phyloP scores from a whole-genome alignment of 2,797 vertebrate genomes.

The Leuciscus waleckii region DNA sequence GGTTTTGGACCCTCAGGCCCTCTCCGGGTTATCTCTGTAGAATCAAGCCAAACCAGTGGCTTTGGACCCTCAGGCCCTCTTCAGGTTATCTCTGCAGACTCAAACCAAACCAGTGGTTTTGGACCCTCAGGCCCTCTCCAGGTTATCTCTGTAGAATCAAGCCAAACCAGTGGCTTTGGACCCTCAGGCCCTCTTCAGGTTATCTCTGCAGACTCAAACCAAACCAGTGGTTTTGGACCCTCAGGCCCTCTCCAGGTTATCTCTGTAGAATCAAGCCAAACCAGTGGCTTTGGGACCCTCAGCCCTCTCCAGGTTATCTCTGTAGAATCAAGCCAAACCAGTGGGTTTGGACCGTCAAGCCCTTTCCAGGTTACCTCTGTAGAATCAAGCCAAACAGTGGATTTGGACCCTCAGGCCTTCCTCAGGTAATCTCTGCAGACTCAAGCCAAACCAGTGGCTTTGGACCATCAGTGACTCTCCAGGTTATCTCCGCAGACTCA shows the following conservation, averaged over 20 bases:
- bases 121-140: not conserved
- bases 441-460: not conserved
- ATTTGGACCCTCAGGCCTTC: not conserved
- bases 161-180: not conserved
- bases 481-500: not conserved
- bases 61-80: not conserved
- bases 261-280: not conserved
- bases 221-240: not conserved
- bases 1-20: not conserved
- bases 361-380: not conserved
- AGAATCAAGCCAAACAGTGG: not conserved
- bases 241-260: not conserved
- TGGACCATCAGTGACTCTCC: not conserved
- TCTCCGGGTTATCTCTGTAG: not conserved
- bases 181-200: rapidly evolving
- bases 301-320: not conserved
- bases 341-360: not conserved
- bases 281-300: not conserved
- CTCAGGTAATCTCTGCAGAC: not conserved
- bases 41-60: not conserved
- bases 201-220: rapidly evolving
- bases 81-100: not conserved
- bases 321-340: not conserved
- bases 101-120: not conserved
- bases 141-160: not conserved